Conservation (phyloP, 2,888 invertebrate species). For the Ectemnius lituratus region DNA sequence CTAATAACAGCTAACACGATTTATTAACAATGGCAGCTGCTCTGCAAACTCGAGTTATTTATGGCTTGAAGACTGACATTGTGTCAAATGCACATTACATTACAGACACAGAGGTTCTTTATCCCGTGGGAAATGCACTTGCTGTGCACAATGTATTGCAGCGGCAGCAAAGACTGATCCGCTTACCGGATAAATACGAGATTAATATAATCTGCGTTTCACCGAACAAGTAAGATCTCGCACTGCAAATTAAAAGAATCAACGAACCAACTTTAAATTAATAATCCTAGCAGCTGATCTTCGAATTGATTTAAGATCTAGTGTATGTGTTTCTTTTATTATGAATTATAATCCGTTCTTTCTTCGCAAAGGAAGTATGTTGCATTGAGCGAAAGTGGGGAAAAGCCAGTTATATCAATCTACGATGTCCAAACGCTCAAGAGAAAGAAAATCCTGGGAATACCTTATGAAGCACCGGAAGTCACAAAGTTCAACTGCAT, state of each 20-base stretch:
- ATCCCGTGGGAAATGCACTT: slow-evolving; percentile 88
- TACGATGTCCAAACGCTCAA: slow-evolving; percentile 86
- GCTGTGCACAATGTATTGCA: slow-evolving; percentile 86
- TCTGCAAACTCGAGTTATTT: slow-evolving; percentile 82
- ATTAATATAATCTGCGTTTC: slow-evolving; percentile 83
- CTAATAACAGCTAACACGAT: background rate
- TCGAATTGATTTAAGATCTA: slow-evolving; percentile 24
- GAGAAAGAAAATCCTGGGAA: slow-evolving; percentile 83
- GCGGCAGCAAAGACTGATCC: slow-evolving; percentile 86
- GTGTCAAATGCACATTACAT: slow-evolving; percentile 86
- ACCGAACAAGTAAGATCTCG: slow-evolving; percentile 82
- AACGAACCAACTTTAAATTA: slow-evolving; percentile 4
- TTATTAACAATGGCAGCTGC: slow-evolving; percentile 75
- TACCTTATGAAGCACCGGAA: slow-evolving; percentile 81
- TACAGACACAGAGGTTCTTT: slow-evolving; percentile 87
- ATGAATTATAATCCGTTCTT: background rate
- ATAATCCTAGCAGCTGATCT: no score
- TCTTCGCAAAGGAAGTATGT: slow-evolving; percentile 80
- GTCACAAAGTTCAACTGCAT: slow-evolving; percentile 85
- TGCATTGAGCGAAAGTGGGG: slow-evolving; percentile 83
- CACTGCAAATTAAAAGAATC: background rate
- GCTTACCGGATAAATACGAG: slow-evolving; percentile 83
- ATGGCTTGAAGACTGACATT: slow-evolving; percentile 83
- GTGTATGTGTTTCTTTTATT: background rate
- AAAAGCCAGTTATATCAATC: slow-evolving; percentile 84